Evolutionary conservation across 2,113 vertebrate species (phyloP).

Genomic region (Butorides virescens): DNA sequence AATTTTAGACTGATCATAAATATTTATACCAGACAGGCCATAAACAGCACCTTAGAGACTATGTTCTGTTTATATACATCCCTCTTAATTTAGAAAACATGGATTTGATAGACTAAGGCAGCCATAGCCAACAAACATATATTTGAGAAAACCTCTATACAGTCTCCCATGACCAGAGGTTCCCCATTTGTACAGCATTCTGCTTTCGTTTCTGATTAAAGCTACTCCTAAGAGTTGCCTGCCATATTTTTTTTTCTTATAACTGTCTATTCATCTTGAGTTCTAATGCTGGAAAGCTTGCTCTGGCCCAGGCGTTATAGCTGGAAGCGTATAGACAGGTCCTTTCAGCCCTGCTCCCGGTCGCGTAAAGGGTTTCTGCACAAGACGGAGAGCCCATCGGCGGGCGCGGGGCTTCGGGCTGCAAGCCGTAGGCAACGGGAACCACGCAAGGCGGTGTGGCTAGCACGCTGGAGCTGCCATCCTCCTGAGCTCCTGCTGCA

Average conservation of each 20-base stretch:
- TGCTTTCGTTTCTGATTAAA: not conserved
- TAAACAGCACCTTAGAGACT: not conserved
- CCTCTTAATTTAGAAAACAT: not conserved
- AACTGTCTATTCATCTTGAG: not conserved
- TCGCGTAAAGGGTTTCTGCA: accelerated
- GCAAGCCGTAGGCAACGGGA: not conserved
- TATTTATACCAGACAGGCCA: constrained; percentile 5
- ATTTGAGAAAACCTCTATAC: not conserved
- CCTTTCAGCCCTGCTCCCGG: not conserved
- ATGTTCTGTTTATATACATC: not conserved
- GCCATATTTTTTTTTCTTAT: not conserved
- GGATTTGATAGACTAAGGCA: not conserved
- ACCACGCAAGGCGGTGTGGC: accelerated
- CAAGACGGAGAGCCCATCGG: accelerated
- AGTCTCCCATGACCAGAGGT: not conserved
- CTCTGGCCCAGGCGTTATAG: not conserved
- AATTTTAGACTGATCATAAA: constrained; percentile 25
- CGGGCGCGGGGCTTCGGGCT: accelerated
- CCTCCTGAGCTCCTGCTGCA: not conserved
- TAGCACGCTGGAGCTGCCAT: not conserved
- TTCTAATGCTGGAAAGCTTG: not conserved
- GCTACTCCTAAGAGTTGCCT: not conserved
- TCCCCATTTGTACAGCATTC: not conserved
- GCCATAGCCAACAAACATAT: not conserved
- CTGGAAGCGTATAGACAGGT: not conserved